A percentile compares a stretch with the other conserved stretches of the same genome.
Conservation (phyloP, 2,797 vertebrate species). For the Ctenopoma kingsleyae region DNA sequence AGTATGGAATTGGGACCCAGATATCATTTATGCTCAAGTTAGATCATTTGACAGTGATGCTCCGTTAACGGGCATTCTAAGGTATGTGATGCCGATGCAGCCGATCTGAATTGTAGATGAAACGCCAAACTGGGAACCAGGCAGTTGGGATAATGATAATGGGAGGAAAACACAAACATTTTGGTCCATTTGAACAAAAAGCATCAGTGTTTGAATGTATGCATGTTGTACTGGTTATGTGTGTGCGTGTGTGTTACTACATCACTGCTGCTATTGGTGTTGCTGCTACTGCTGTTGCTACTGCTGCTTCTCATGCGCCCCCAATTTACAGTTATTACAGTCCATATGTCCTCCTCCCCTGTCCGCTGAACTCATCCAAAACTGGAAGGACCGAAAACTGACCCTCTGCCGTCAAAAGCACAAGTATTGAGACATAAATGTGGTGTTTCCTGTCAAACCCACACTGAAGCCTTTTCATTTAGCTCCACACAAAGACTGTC, state of each 20-base stretch:
- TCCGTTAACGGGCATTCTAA: background rate
- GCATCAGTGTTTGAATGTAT: slow-evolving; percentile 46
- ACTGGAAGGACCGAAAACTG: slow-evolving; percentile 35
- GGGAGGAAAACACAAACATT: too few species aligned
- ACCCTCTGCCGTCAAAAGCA: slow-evolving; percentile 64
- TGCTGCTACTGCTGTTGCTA: slow-evolving; percentile 81
- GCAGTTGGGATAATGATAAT: too few species aligned
- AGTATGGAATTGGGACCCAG: background rate
- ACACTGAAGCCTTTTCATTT: slow-evolving; percentile 6
- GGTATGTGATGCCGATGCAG: slow-evolving; percentile 1
- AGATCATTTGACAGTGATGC: background rate
- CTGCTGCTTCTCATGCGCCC: slow-evolving; percentile 71
- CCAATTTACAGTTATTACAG: slow-evolving; percentile 3
- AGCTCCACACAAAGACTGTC: slow-evolving; percentile 17
- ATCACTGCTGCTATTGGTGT: slow-evolving; percentile 82
- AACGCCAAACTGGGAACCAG: background rate
- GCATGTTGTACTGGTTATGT: slow-evolving; percentile 12
- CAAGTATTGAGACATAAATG: slow-evolving; percentile 29
- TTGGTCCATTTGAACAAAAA: slow-evolving; percentile 1
- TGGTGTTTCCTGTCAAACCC: background rate
- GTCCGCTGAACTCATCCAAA: slow-evolving; percentile 22
- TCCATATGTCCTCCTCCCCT: slow-evolving; percentile 30
- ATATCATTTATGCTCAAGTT: background rate
- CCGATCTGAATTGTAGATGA: slow-evolving; percentile 1
- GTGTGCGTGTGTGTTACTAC: slow-evolving; percentile 57